These are phyloP conservation scores for Masticophis lateralis DNA, from an alignment of 2,797 vertebrate species.

Conservation along the genomic window DNA sequence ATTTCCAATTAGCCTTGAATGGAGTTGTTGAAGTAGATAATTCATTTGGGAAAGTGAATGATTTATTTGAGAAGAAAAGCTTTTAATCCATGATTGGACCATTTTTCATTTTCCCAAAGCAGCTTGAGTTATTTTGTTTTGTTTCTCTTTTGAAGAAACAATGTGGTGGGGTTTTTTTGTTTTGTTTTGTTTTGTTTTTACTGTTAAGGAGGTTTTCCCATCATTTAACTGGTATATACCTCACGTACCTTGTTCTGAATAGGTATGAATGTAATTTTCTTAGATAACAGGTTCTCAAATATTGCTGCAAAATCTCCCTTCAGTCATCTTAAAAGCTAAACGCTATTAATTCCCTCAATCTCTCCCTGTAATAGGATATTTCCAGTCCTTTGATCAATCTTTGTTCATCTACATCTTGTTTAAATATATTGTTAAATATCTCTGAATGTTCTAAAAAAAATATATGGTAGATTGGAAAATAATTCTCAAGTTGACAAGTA, in stretches of 20 bases:
- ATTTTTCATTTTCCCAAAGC: neutral
- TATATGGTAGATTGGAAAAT: neutral
- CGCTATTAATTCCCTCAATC: neutral
- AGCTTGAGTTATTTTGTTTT: neutral
- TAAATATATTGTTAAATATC: neutral
- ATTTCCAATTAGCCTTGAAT: neutral
- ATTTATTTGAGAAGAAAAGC: neutral
- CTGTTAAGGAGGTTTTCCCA: neutral
- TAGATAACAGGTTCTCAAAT: neutral
- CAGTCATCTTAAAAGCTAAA: neutral
- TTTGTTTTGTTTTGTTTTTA: neutral
- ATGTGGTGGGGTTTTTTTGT: neutral
- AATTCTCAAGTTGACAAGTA: neutral
- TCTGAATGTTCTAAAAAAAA: neutral
- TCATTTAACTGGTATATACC: neutral
- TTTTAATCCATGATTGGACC: neutral
- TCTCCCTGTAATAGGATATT: neutral
- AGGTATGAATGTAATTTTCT: neutral
- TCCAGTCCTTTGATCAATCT: neutral
- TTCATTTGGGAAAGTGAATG: neutral
- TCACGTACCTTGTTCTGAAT: neutral
- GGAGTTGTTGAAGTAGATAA: neutral
- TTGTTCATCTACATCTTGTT: neutral
- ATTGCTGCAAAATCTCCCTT: neutral
- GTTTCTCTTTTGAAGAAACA: neutral